phyloP scores from a whole-genome alignment of 2,888 invertebrate genomes.

The Unio pictorum region DNA sequence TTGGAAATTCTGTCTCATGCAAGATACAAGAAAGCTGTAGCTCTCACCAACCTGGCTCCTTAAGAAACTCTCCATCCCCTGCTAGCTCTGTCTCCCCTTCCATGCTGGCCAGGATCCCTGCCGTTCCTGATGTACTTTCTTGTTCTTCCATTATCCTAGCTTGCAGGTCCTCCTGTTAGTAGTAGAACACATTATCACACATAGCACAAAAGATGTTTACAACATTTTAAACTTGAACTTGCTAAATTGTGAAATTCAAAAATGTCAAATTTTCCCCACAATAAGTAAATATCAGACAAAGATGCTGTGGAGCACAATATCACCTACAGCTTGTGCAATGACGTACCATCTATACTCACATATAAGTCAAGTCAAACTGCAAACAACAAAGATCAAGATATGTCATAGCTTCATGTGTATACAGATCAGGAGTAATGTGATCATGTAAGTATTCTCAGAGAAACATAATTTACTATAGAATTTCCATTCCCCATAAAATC shows the following conservation, averaged over 20 bases:
- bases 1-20: too few relatives aligned
- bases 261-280: too few relatives aligned
- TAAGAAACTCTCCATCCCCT: slow-evolving; percentile 52
- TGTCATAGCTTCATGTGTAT: too few relatives aligned
- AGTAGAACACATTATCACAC: background rate
- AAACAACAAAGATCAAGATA: too few relatives aligned
- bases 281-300: background rate
- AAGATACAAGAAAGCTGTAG: background rate
- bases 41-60: slow-evolving; percentile 47
- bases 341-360: too few relatives aligned
- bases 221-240: too few relatives aligned
- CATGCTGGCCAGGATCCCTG: slow-evolving; percentile 36
- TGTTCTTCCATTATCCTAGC: slow-evolving; percentile 47
- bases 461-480: too few relatives aligned
- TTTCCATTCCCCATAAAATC: too few relatives aligned
- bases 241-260: too few relatives aligned
- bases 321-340: background rate
- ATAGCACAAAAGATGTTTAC: background rate
- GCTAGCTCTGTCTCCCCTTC: slow-evolving; percentile 47
- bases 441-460: too few relatives aligned
- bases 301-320: background rate
- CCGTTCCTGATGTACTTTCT: slow-evolving; percentile 32
- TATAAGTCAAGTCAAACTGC: too few relatives aligned
- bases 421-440: too few relatives aligned
- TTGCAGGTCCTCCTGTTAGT: slow-evolving; percentile 46